Evolutionary conservation across 2,888 invertebrate genomes (phyloP), one percentile per base, ranked within the genome.

Genomic region (Allophyes oxyacanthae): DNA sequence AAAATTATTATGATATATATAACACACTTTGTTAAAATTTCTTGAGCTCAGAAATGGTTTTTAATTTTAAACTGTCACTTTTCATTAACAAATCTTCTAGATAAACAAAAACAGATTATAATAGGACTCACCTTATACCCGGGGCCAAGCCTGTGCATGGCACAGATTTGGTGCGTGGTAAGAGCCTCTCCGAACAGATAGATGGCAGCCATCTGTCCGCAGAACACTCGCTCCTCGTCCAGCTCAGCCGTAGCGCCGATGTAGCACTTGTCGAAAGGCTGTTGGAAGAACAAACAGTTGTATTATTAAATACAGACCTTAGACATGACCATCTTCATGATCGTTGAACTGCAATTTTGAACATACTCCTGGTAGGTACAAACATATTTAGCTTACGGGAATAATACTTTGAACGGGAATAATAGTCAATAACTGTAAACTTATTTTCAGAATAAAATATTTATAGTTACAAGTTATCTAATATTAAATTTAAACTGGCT

Each of bases 181-280:
- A 99, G 95, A 41, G 99, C 98, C 94, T 99, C 99, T 79, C 98
- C 98, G 93, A 99, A 99, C 72, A 99, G 95, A 95, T 99, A 99
- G 84, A 99, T 98, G 50, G 99, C 99, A 20, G 99, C 99, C 98
- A 99, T 99, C 95, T 99, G 99, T 33, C 99, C 99, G 93, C 99
- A 99, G 94, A 99, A 99, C 75, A 99, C 98, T 64, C 99, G 96
- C 87, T 99, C 99, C 85, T 98, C 98, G 84, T 99, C 99, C 85
- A 99, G 92, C 92, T 99, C 99, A 0, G 99, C 98, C 46, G 99
- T 99, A 58, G 99, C 98, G 58, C 99, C 99, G 86, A 99, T 99
- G 93, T 98, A 99, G 93, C 99, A 99, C 91, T 99, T 99, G 95
- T 99, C 99, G 94, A 99, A 99, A 54, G 99, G 98, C 99, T 99